phyloP scores from a whole-genome alignment of 1,140 invertebrate genomes.

The Cyphomyrmex costatus region DNA sequence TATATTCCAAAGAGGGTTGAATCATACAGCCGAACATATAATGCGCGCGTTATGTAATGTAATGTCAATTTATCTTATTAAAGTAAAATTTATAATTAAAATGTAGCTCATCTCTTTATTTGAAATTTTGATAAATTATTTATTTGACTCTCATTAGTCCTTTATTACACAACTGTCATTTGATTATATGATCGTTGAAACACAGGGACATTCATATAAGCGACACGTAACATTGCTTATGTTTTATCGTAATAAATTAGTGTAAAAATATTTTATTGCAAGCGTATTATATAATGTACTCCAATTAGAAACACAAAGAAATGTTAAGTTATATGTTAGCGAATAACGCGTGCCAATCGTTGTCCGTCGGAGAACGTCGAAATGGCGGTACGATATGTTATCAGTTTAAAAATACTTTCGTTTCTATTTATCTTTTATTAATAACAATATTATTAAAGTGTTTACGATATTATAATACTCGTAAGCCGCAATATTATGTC shows the following conservation, averaged over 20 bases:
- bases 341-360: not conserved
- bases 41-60: too few relatives aligned
- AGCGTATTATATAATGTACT: constrained; percentile 29
- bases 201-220: not conserved
- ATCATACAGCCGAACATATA: too few relatives aligned
- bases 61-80: too few relatives aligned
- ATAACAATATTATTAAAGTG: not conserved
- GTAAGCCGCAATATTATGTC: not conserved
- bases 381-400: not conserved
- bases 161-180: too few relatives aligned
- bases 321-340: constrained; percentile 24
- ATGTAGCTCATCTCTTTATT: too few relatives aligned
- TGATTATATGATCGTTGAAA: not conserved
- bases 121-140: too few relatives aligned
- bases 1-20: too few relatives aligned
- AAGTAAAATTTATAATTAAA: too few relatives aligned
- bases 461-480: not conserved
- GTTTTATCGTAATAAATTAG: constrained; percentile 32
- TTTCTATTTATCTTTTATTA: not conserved
- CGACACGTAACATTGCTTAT: constrained; percentile 4
- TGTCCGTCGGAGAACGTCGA: constrained; percentile 24
- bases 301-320: constrained; percentile 30
- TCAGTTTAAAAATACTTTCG: not conserved
- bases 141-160: too few relatives aligned
- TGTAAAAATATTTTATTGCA: constrained; percentile 21